phyloP scores from a whole-genome alignment of 2,113 vertebrate species.

The Ailuropoda melanoleuca region DNA sequence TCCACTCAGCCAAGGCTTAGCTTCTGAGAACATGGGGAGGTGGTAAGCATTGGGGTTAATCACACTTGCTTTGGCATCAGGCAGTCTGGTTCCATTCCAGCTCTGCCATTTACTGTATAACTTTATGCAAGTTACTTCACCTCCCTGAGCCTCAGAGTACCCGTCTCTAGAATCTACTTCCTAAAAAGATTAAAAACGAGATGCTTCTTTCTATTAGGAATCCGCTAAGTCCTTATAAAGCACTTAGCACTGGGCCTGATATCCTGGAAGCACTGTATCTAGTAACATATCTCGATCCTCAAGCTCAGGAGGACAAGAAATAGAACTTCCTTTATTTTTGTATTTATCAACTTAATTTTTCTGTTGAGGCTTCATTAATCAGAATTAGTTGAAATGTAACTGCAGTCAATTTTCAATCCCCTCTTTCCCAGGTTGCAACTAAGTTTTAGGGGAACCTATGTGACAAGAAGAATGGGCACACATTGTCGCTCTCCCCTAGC shows the following conservation, averaged over 20 bases:
- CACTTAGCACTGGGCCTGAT: background rate
- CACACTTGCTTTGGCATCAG: accelerated
- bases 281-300: background rate
- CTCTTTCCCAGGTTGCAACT: background rate
- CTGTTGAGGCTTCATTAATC: background rate
- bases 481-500: background rate
- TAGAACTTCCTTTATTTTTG: background rate
- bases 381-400: background rate
- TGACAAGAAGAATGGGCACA: background rate
- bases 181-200: background rate
- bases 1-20: background rate
- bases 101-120: background rate
- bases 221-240: background rate
- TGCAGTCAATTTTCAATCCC: background rate
- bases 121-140: background rate
- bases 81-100: background rate
- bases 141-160: background rate
- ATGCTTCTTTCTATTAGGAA: background rate
- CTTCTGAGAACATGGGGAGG: background rate
- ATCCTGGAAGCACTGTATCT: background rate
- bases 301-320: background rate
- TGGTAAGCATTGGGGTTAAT: background rate
- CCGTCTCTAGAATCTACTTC: background rate
- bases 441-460: background rate
- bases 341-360: background rate